These are phyloP conservation scores for Zaprionus taronus DNA, from an alignment of 1,140 invertebrate genomes.

Conservation along the genomic window DNA sequence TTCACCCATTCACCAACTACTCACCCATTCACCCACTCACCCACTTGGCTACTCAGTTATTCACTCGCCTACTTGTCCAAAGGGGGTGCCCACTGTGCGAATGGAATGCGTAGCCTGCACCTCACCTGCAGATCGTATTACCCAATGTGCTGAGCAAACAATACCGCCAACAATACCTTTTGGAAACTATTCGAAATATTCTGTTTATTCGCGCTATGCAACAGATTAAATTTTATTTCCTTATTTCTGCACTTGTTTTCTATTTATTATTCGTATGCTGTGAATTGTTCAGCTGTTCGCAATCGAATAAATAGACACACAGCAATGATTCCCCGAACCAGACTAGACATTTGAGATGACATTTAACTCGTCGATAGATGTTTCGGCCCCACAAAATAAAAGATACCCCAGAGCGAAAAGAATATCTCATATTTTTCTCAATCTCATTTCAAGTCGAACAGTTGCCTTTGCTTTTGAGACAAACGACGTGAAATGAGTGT, in stretches of 20 bases:
- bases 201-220: constrained; percentile 18
- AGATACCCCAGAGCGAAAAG: neutral
- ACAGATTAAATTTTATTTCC: constrained; percentile 25
- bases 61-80: constrained; percentile 10
- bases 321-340: constrained; percentile 27
- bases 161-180: constrained; percentile 39
- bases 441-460: too few relatives aligned
- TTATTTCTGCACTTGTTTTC: constrained; percentile 46
- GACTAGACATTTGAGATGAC: constrained; percentile 48
- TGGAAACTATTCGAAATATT: constrained; percentile 63
- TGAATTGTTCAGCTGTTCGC: constrained; percentile 48
- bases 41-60: constrained; percentile 8
- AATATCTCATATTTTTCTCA: neutral
- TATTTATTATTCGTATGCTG: constrained; percentile 41
- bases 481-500: too few relatives aligned
- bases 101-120: constrained; percentile 8
- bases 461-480: too few relatives aligned
- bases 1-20: neutral
- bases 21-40: constrained; percentile 2
- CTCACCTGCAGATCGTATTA: constrained; percentile 49
- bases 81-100: constrained; percentile 17
- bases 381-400: neutral
- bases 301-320: constrained; percentile 51
- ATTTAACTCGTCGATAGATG: constrained; percentile 36
- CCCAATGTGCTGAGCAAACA: constrained; percentile 65